These are phyloP conservation scores for Pemphigus obesinymphae DNA, from an alignment of 1,140 invertebrate species.

Conservation along the genomic window DNA sequence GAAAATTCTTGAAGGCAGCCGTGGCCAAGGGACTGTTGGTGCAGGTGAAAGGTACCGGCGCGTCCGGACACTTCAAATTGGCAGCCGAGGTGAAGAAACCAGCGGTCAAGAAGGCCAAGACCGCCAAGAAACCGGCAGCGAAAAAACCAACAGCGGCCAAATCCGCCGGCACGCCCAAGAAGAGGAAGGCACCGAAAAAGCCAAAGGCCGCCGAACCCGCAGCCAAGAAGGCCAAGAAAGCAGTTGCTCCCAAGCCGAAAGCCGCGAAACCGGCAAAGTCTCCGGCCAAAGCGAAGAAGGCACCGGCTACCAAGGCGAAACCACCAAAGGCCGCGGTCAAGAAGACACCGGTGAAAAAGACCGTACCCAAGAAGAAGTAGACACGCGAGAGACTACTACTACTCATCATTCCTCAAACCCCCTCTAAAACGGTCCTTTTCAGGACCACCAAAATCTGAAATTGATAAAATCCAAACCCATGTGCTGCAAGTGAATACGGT, in stretches of 20 bases:
- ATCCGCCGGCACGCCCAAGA: too few species aligned
- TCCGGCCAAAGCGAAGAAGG: neutral
- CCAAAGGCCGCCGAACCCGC: neutral
- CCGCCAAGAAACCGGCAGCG: neutral
- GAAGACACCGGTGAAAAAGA: neutral
- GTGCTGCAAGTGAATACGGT: too few species aligned
- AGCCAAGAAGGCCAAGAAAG: neutral
- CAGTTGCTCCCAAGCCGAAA: neutral
- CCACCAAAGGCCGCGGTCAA: neutral
- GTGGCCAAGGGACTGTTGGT: neutral
- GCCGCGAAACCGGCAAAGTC: neutral
- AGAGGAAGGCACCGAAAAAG: neutral
- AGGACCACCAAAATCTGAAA: neutral
- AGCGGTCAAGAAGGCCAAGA: neutral
- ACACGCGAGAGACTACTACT: fast-evolving
- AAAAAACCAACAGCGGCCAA: neutral
- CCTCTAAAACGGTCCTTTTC: neutral
- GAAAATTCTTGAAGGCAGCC: neutral
- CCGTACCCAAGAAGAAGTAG: neutral
- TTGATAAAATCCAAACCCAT: too few species aligned
- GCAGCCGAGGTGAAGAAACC: neutral
- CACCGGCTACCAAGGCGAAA: neutral
- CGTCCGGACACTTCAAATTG: neutral
- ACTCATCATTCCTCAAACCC: neutral
- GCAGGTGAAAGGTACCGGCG: neutral